These are phyloP conservation scores for Papilio machaon DNA, from an alignment of 1,140 invertebrate genomes.

Conservation along the genomic window DNA sequence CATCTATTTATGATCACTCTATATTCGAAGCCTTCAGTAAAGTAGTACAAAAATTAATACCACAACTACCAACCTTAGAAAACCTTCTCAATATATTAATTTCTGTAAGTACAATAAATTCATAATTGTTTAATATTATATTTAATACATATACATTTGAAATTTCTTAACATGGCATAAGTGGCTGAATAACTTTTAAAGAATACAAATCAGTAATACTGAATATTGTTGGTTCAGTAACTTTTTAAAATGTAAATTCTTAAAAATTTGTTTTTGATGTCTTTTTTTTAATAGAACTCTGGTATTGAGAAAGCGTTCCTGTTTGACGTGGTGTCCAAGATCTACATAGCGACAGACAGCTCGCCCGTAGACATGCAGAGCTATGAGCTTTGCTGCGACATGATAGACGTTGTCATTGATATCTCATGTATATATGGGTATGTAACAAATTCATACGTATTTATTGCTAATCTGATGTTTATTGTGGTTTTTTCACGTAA, in stretches of 20 bases:
- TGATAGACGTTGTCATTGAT: conserved; percentile 99
- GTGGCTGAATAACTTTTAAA: no score
- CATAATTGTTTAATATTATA: background rate
- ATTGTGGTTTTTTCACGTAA: no score
- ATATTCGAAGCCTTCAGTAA: conserved; percentile 99
- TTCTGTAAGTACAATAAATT: conserved; percentile 87
- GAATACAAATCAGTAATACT: no score
- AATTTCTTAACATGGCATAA: no score
- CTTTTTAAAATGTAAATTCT: no score
- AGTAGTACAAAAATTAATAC: conserved; percentile 99
- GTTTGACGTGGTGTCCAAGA: conserved; percentile 99
- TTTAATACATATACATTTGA: no score
- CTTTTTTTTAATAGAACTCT: conserved; percentile 93
- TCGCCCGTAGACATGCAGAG: conserved; percentile 99
- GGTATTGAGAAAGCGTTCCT: conserved; percentile 99
- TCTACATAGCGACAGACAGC: conserved; percentile 99
- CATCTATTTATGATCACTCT: conserved; percentile 99
- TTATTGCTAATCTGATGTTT: no score
- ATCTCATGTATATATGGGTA: conserved; percentile 99
- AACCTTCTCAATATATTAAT: conserved; percentile 99
- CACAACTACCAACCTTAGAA: conserved; percentile 97
- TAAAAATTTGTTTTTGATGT: no score
- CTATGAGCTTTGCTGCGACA: conserved; percentile 99
- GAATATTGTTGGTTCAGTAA: no score
- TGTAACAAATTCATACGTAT: conserved; percentile 42